Conservation (phyloP, 2,888 invertebrate genomes). For the Volucella bombylans region DNA sequence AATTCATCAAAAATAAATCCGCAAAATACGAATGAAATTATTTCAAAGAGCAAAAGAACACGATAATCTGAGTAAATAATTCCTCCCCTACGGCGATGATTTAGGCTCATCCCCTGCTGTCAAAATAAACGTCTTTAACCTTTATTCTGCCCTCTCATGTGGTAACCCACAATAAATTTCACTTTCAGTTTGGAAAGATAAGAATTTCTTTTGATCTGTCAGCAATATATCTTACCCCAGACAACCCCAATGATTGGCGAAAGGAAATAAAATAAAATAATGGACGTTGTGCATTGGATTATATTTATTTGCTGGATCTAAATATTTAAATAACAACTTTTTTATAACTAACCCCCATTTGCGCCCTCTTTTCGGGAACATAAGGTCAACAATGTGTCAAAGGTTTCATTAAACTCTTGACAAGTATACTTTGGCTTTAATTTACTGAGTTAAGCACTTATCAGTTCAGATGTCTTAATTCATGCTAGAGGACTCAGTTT, state of each 20-base stretch:
- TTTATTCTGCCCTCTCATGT: neutral
- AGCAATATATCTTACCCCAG: neutral
- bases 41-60: constrained; percentile 10
- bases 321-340: neutral
- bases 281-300: neutral
- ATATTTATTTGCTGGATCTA: neutral
- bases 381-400: neutral
- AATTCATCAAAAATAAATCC: constrained; percentile 17
- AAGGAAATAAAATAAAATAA: constrained; percentile 19
- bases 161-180: constrained; percentile 16
- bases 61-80: constrained; percentile 30
- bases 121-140: neutral
- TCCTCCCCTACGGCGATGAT: constrained; percentile 21
- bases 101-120: constrained; percentile 36
- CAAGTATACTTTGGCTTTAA: neutral
- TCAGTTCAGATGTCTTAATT: neutral
- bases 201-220: constrained; percentile 17
- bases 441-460: neutral
- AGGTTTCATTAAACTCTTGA: neutral
- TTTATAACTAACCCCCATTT: constrained; percentile 7
- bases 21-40: constrained; percentile 1
- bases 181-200: neutral
- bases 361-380: neutral
- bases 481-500: constrained; percentile 2
- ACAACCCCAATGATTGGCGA: constrained; percentile 25